Conservation (phyloP, 2,113 vertebrate species). For the Petromus typicus region DNA sequence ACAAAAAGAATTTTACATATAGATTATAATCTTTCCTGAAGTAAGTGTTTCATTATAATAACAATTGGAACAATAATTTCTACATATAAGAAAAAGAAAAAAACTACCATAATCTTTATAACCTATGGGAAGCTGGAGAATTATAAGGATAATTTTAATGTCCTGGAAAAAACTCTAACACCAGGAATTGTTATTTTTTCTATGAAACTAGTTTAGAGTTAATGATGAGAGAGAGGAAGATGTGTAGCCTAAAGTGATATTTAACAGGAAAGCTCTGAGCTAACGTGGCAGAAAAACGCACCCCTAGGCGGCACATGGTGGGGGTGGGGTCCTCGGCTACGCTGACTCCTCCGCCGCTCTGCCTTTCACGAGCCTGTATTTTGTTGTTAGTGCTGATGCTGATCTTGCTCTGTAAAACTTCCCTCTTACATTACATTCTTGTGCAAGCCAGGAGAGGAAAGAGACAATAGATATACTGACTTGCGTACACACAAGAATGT, state of each 20-base stretch:
- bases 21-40: neutral
- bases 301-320: too few relatives aligned
- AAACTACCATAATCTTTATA: neutral
- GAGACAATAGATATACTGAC: neutral
- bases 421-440: neutral
- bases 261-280: neutral
- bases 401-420: neutral
- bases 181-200: constrained; percentile 1
- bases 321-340: rapidly evolving
- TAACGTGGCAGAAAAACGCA: too few relatives aligned
- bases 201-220: constrained; percentile 17
- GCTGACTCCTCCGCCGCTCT: neutral
- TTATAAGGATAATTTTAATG: neutral
- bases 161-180: constrained; percentile 47
- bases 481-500: too few relatives aligned
- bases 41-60: neutral
- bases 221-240: neutral
- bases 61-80: neutral
- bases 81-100: neutral
- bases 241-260: neutral
- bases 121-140: neutral
- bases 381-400: neutral
- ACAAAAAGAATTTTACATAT: neutral
- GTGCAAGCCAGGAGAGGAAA: neutral
- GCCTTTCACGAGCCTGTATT: neutral